Evolutionary conservation across 1,140 invertebrate genomes (phyloP).

Genomic region (Drosophila lacertosa): DNA sequence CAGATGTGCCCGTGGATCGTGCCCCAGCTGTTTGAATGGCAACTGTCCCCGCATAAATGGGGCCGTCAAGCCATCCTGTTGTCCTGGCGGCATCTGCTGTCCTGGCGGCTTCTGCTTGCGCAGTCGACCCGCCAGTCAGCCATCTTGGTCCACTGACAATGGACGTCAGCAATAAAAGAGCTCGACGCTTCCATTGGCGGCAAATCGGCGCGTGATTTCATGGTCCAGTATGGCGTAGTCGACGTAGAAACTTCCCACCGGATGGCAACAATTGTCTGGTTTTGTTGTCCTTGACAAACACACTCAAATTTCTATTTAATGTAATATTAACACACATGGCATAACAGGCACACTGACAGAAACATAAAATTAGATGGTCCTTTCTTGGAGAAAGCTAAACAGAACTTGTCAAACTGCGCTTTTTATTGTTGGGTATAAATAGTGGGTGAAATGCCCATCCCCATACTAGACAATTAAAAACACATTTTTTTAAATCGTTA

Average conservation of each 20-base stretch:
- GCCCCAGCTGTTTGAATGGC: constrained; percentile 40
- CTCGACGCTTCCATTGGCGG: constrained; percentile 12
- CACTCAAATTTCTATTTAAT: neutral
- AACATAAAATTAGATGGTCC: neutral
- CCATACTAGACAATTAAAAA: too few relatives aligned
- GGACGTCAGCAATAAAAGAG: constrained; percentile 49
- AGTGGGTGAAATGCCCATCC: too few relatives aligned
- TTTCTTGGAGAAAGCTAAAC: neutral
- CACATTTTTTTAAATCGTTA: too few relatives aligned
- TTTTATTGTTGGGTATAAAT: too few relatives aligned
- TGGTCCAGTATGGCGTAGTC: neutral
- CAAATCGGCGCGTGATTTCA: constrained; percentile 26
- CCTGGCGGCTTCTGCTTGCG: constrained; percentile 31
- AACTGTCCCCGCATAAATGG: constrained; percentile 16
- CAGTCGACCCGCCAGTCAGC: neutral
- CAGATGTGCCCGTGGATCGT: too few relatives aligned
- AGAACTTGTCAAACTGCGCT: neutral
- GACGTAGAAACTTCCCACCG: neutral
- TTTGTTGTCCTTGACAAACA: too few relatives aligned
- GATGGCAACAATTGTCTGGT: neutral
- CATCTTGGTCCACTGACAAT: constrained; percentile 11
- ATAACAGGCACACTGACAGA: neutral
- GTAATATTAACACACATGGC: neutral
- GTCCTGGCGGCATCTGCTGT: constrained; percentile 39
- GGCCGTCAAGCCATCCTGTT: neutral